A percentile compares a stretch with the other conserved stretches of the same genome.
Conservation (phyloP, 2,797 vertebrate genomes). For the Acanthiza pusilla region DNA sequence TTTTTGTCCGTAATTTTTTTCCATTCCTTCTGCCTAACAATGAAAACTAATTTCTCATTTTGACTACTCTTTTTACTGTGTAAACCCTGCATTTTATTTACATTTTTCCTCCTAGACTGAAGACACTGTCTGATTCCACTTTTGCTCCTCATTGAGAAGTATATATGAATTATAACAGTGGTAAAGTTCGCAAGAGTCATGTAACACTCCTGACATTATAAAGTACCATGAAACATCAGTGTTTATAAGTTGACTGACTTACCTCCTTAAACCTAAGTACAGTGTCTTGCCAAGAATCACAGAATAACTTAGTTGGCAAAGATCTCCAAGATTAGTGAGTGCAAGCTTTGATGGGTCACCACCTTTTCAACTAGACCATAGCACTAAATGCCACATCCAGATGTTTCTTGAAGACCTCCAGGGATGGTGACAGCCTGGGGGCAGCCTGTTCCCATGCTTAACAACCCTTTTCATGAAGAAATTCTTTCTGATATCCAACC, state of each 20-base stretch:
- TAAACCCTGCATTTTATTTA: neutral
- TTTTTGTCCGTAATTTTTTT: neutral
- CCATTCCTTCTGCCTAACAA: neutral
- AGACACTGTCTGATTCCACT: rapidly evolving
- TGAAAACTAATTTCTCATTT: neutral
- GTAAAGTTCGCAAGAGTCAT: neutral
- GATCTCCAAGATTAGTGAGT: neutral
- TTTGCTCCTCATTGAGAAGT: neutral
- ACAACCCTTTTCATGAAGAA: neutral
- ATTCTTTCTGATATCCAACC: too few relatives aligned
- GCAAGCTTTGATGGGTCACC: neutral
- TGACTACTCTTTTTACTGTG: neutral
- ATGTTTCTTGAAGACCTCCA: neutral
- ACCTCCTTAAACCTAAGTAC: neutral
- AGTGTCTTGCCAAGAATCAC: neutral
- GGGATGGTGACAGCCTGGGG: neutral
- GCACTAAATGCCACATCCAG: neutral
- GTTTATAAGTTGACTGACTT: neutral
- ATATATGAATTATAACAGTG: neutral
- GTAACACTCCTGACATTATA: neutral
- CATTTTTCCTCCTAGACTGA: neutral
- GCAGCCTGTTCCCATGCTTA: neutral
- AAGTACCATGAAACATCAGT: neutral
- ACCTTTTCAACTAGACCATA: rapidly evolving
- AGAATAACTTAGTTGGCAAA: neutral